These are phyloP conservation scores for Molossus alvarezi DNA, from an alignment of 2,797 vertebrate genomes.

Conservation along the genomic window DNA sequence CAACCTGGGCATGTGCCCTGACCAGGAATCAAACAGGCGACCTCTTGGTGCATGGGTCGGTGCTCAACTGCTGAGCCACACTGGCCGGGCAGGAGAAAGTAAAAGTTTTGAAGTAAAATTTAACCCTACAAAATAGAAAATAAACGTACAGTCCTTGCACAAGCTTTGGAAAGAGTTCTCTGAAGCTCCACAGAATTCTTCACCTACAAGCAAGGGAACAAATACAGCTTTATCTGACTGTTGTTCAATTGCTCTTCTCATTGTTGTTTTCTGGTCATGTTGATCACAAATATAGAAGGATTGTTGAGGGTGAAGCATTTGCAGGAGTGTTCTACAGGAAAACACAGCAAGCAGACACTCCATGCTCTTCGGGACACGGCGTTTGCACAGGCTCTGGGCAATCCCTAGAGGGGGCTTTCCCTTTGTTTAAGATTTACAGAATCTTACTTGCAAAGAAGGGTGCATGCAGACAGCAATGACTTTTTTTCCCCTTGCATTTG, in stretches of 20 bases:
- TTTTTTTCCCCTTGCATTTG: not conserved
- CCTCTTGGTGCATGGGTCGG: too few relatives aligned
- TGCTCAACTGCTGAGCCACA: too few relatives aligned
- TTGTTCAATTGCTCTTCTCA: not conserved
- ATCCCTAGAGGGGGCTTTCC: fast-evolving
- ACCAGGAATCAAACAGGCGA: too few relatives aligned
- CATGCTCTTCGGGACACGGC: not conserved
- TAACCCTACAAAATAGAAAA: not conserved
- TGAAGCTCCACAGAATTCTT: not conserved
- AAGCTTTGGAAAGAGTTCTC: not conserved
- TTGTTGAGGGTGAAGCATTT: not conserved
- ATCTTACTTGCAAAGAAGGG: not conserved
- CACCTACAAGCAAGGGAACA: not conserved
- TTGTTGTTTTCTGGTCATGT: not conserved
- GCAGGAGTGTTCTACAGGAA: not conserved
- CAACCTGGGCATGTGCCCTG: too few relatives aligned
- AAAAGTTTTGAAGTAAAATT: not conserved
- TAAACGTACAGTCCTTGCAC: too few relatives aligned
- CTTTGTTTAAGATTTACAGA: not conserved
- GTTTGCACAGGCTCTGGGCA: not conserved
- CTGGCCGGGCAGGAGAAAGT: not conserved
- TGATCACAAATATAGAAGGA: not conserved
- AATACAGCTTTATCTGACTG: not conserved
- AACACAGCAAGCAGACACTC: fast-evolving
- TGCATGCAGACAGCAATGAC: not conserved